Percentiles rank a stretch among this genome's conserved stretches.
Conservation (phyloP, 2,113 vertebrate species). For the Lanius collurio region DNA sequence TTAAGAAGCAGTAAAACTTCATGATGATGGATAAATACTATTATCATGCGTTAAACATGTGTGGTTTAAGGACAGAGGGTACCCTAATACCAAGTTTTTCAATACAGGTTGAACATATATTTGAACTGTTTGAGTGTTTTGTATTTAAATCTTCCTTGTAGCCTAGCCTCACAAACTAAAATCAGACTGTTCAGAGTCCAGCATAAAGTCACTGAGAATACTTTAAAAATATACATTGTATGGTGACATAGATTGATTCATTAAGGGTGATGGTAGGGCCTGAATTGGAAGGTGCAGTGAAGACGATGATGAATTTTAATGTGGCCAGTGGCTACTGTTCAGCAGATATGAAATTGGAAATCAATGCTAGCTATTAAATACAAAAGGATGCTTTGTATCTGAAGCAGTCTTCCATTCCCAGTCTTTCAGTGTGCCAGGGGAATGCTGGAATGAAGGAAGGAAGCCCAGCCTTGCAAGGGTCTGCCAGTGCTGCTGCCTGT, state of each 20-base stretch:
- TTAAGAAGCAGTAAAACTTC: constrained; percentile 29
- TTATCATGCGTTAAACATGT: neutral
- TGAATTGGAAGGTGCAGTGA: constrained; percentile 34
- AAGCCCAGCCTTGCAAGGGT: neutral
- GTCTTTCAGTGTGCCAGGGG: neutral
- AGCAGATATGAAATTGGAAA: constrained; percentile 61
- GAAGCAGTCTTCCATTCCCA: neutral
- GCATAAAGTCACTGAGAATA: neutral
- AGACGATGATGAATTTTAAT: constrained; percentile 57
- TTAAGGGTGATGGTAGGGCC: neutral
- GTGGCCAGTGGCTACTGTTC: constrained; percentile 28
- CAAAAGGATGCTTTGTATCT: constrained; percentile 12
- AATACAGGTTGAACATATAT: neutral
- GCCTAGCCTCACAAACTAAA: neutral
- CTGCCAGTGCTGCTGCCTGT: neutral
- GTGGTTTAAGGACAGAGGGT: constrained; percentile 12
- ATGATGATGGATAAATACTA: constrained; percentile 5
- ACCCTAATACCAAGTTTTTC: neutral
- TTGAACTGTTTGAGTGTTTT: neutral
- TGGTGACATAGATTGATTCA: constrained; percentile 11
- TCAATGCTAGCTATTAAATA: constrained; percentile 55
- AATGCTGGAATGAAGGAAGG: neutral
- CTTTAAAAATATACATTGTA: neutral
- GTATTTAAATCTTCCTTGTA: neutral
- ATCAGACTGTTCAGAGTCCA: neutral